A percentile compares a stretch with the other conserved stretches of the same genome.
These are phyloP conservation scores for Epizoanthus illoricatus DNA, from an alignment of 92 coral and sea anemone species.

Conservation along the genomic window DNA sequence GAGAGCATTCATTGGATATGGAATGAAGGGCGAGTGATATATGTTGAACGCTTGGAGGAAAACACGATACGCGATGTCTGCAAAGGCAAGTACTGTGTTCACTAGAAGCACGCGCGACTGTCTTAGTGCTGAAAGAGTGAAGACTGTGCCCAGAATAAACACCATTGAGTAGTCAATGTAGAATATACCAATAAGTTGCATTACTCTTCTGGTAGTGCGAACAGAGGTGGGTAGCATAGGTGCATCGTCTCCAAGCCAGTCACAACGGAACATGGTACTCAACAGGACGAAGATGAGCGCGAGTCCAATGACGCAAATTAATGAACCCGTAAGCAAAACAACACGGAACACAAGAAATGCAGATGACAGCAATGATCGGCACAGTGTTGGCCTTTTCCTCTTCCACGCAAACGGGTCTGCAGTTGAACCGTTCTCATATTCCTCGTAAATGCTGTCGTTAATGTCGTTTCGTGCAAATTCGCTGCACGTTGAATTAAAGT, in stretches of 20 bases:
- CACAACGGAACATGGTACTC: not conserved
- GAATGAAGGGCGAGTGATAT: too few species aligned
- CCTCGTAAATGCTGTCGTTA: not conserved
- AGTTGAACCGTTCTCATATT: not conserved
- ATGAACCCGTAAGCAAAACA: not conserved
- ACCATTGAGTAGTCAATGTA: slow-evolving; percentile 1
- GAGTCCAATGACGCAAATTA: not conserved
- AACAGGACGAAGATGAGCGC: not conserved
- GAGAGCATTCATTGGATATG: too few species aligned
- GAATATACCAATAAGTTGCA: not conserved
- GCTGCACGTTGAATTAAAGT: not conserved
- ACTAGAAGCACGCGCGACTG: not conserved
- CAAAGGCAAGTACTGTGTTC: not conserved
- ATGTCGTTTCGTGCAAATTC: not conserved
- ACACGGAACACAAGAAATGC: slow-evolving; percentile 12
- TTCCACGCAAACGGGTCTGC: slow-evolving; percentile 4
- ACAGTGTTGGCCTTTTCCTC: slow-evolving; percentile 1
- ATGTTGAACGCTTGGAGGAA: too few species aligned
- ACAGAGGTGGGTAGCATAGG: not conserved
- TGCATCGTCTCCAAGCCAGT: not conserved
- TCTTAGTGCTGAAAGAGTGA: not conserved
- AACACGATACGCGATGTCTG: not conserved
- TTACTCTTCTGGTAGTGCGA: not conserved
- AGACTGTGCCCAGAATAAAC: slow-evolving; percentile 1
- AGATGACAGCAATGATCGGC: not conserved